Conservation (phyloP, 2,797 vertebrate genomes). For the Sebastes variabilis region DNA sequence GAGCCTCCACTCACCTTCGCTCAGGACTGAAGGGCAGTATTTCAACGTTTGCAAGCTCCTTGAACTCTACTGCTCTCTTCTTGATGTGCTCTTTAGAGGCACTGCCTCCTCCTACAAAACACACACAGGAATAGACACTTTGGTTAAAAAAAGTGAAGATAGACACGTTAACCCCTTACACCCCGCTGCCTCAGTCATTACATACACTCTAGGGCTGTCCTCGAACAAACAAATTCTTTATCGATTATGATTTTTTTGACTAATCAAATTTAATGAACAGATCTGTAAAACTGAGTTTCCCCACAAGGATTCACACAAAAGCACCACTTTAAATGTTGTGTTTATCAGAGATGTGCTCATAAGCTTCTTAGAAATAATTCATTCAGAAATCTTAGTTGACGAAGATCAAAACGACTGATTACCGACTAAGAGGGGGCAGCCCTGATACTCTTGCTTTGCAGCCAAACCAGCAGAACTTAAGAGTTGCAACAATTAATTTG, state of each 20-base stretch:
- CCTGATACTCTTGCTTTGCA: neutral
- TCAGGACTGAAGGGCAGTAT: slow-evolving; percentile 86
- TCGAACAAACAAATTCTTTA: rapidly evolving
- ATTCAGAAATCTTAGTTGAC: too few species aligned
- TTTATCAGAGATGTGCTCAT: too few species aligned
- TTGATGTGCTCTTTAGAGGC: slow-evolving; percentile 71
- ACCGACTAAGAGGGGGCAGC: too few species aligned
- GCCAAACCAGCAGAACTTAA: neutral
- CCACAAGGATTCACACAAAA: too few species aligned
- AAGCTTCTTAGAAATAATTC: too few species aligned
- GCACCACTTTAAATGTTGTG: too few species aligned
- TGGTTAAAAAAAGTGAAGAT: neutral
- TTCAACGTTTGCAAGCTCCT: slow-evolving; percentile 66
- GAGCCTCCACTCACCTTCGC: slow-evolving; percentile 81
- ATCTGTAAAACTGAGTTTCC: too few species aligned
- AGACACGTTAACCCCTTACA: neutral
- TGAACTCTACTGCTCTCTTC: slow-evolving; percentile 66
- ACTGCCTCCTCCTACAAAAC: slow-evolving; percentile 67
- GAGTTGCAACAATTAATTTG: neutral
- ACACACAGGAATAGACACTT: neutral
- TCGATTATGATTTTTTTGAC: too few species aligned
- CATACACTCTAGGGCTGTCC: neutral
- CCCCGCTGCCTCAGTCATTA: neutral
- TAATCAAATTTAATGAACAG: too few species aligned
- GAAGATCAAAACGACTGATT: too few species aligned